These are phyloP conservation scores for Chaetodon trifascialis DNA, from an alignment of 2,113 vertebrate genomes.

Conservation along the genomic window DNA sequence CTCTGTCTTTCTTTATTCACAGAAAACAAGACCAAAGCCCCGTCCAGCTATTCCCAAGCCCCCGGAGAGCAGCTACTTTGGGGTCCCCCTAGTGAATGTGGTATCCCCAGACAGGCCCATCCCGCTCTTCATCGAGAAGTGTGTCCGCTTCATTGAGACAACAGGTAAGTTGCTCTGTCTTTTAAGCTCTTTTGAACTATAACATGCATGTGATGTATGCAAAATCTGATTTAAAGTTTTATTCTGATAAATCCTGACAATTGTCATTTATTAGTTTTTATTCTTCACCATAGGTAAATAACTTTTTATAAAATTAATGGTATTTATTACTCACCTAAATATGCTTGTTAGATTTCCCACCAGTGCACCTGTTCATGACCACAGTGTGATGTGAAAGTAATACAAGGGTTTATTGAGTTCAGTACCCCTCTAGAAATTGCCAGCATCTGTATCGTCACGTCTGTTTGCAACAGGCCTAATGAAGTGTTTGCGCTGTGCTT, in stretches of 20 bases:
- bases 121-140: constrained; percentile 95
- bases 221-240: not conserved
- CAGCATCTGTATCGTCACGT: constrained; percentile 45
- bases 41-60: constrained; percentile 93
- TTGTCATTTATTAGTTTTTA: not conserved
- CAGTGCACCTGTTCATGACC: constrained; percentile 10
- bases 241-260: not conserved
- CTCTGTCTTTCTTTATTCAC: constrained; percentile 16
- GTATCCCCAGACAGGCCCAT: constrained; percentile 93
- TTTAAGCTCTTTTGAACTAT: not conserved
- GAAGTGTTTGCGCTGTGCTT: constrained; percentile 66
- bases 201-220: not conserved
- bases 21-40: constrained; percentile 94
- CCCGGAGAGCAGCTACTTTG: constrained; percentile 93
- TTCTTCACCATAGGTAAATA: not conserved
- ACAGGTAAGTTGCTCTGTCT: constrained; percentile 85
- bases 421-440: constrained; percentile 13
- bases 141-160: constrained; percentile 95
- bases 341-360: not conserved
- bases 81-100: constrained; percentile 89
- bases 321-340: constrained; percentile 1
- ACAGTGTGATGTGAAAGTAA: constrained; percentile 34
- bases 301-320: not conserved
- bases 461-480: constrained; percentile 57
- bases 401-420: constrained; percentile 23